A percentile compares a stretch with the other conserved stretches of the same genome.
Evolutionary conservation across 2,113 vertebrate genomes (phyloP).

Genomic region (Oxygymnocypris stewartii): DNA sequence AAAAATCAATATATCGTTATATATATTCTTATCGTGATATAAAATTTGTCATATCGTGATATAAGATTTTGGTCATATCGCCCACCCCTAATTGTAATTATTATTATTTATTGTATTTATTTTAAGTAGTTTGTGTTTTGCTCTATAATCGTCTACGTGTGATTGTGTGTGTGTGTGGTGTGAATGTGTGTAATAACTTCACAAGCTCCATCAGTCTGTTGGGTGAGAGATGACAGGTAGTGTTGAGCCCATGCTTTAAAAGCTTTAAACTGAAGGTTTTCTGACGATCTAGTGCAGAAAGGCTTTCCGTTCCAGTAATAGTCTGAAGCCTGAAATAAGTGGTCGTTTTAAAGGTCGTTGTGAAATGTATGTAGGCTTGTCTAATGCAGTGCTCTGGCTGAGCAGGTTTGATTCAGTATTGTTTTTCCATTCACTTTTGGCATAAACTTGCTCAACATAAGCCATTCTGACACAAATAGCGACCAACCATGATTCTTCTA

Average conservation of each 20-base stretch:
- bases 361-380: not conserved
- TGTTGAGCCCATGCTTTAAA: constrained; percentile 22
- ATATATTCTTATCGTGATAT: too few species aligned
- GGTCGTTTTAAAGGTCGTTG: constrained; percentile 30
- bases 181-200: constrained; percentile 19
- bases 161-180: too few species aligned
- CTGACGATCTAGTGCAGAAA: not conserved
- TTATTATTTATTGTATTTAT: too few species aligned
- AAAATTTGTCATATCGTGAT: too few species aligned
- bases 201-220: constrained; percentile 18
- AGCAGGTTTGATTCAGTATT: not conserved
- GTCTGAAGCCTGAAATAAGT: constrained; percentile 24
- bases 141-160: not conserved
- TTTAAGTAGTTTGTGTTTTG: too few species aligned
- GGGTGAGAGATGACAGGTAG: constrained; percentile 28
- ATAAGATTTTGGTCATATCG: too few species aligned
- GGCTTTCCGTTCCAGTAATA: not conserved
- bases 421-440: not conserved
- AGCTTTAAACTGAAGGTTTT: constrained; percentile 26
- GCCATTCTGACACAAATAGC: too few species aligned
- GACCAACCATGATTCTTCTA: too few species aligned
- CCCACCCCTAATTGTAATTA: too few species aligned
- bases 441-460: not conserved
- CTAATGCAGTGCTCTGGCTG: not conserved
- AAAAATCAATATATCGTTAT: too few species aligned